phyloP scores from a whole-genome alignment of 2,797 vertebrate genomes.

The Chaenodraco wilsoni region DNA sequence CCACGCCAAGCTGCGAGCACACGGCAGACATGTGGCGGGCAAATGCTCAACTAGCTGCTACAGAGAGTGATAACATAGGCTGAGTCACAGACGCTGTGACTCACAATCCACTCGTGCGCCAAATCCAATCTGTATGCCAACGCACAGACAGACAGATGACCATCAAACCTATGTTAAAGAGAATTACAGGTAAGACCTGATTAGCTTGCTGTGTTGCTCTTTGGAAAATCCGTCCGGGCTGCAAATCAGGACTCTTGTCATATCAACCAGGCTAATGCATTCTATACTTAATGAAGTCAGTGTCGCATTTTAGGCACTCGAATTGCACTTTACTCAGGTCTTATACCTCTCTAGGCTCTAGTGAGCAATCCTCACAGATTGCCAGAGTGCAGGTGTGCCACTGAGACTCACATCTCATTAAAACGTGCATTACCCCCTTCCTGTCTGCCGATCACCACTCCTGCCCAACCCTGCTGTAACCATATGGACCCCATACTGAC shows the following conservation, averaged over 20 bases:
- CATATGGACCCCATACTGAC: conserved; percentile 84
- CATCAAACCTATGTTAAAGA: conserved; percentile 30
- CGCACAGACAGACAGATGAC: conserved; percentile 35
- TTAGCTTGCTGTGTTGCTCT: conserved; percentile 30
- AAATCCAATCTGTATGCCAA: conserved; percentile 24
- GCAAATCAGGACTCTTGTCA: conserved; percentile 29
- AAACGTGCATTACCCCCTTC: conserved; percentile 77
- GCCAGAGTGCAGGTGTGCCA: conserved; percentile 70
- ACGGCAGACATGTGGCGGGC: conserved; percentile 47
- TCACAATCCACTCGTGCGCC: conserved; percentile 41
- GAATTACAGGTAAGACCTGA: conserved; percentile 30
- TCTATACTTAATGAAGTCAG: conserved; percentile 45
- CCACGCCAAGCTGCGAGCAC: conserved; percentile 42
- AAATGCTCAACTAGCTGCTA: conserved; percentile 43
- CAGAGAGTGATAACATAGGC: conserved; percentile 40
- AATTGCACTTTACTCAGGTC: conserved; percentile 45
- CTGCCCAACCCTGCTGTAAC: conserved; percentile 70
- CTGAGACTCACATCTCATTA: conserved; percentile 81
- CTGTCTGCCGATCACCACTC: conserved; percentile 54
- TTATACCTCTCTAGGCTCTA: conserved; percentile 59
- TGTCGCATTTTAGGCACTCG: conserved; percentile 39
- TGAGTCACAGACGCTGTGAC: conserved; percentile 48
- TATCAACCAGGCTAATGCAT: conserved; percentile 45
- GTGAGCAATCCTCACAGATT: conserved; percentile 69
- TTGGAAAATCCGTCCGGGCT: conserved; percentile 26